These are phyloP conservation scores for Amiota minor DNA, from an alignment of 2,888 invertebrate species.

Conservation along the genomic window DNA sequence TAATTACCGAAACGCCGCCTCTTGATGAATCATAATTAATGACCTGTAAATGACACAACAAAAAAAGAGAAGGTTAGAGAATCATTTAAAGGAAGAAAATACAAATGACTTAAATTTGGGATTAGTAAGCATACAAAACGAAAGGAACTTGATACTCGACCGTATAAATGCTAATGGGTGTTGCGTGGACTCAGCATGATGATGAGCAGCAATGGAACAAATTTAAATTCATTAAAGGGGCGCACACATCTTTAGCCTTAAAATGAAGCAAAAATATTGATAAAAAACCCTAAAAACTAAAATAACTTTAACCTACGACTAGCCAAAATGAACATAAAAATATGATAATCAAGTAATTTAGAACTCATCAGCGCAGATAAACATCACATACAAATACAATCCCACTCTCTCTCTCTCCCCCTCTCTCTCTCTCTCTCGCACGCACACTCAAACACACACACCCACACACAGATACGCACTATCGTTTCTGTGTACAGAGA, in stretches of 20 bases:
- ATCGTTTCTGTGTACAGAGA: neutral
- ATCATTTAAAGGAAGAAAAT: slow-evolving; percentile 28
- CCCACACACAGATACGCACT: neutral
- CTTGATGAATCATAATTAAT: slow-evolving; percentile 86
- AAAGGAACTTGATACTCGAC: neutral
- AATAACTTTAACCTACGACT: neutral
- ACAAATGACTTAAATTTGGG: slow-evolving; percentile 39
- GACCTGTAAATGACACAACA: slow-evolving; percentile 75
- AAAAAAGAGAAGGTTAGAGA: slow-evolving; percentile 24
- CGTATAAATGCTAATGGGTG: neutral
- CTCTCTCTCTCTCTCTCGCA: neutral
- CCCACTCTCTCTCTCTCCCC: neutral
- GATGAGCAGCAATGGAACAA: slow-evolving; percentile 6
- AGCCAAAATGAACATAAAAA: neutral
- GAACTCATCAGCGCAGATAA: slow-evolving; percentile 9
- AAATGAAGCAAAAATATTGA: neutral
- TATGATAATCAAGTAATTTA: slow-evolving; percentile 28
- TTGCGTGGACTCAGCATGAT: neutral
- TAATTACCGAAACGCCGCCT: slow-evolving; percentile 85
- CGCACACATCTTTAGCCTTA: neutral
- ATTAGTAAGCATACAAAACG: slow-evolving; percentile 35
- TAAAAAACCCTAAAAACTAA: neutral
- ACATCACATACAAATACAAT: neutral
- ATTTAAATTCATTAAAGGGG: slow-evolving; percentile 1
- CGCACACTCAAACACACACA: neutral